Evolutionary conservation across 2,888 invertebrate genomes (phyloP).

Genomic region (Epistrophella euchroma): DNA sequence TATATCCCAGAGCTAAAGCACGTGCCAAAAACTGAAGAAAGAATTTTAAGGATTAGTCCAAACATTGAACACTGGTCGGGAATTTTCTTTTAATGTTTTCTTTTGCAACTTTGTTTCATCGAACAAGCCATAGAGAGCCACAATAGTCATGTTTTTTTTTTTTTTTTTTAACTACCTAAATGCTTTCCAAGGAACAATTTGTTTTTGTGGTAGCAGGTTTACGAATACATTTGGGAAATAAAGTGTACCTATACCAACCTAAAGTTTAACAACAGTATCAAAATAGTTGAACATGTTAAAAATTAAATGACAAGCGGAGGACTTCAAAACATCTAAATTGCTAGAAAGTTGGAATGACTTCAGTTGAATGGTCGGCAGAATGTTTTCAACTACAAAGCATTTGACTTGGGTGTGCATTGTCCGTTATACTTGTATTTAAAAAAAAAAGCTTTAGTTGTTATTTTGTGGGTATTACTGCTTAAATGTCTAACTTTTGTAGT

Average conservation of each 20-base stretch:
- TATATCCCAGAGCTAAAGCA: slow-evolving; percentile 36
- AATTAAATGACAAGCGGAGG: slow-evolving; percentile 10
- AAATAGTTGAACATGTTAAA: slow-evolving; percentile 17
- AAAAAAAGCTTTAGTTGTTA: background rate
- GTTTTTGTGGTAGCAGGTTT: slow-evolving; percentile 7
- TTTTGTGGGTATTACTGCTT: background rate
- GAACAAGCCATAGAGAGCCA: background rate
- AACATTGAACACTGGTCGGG: slow-evolving; percentile 9
- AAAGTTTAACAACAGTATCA: slow-evolving; percentile 16
- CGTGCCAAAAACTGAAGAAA: slow-evolving; percentile 48
- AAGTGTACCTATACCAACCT: background rate
- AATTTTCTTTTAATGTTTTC: slow-evolving; percentile 37
- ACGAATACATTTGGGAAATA: background rate
- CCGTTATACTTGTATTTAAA: background rate
- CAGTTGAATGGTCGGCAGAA: background rate
- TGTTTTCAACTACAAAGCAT: no score
- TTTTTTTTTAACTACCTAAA: background rate
- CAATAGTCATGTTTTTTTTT: background rate
- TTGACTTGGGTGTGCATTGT: background rate
- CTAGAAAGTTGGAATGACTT: background rate
- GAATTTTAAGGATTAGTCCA: slow-evolving; percentile 31
- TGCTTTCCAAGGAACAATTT: slow-evolving; percentile 10
- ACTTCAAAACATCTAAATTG: background rate
- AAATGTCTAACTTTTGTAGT: background rate
- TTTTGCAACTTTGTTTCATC: slow-evolving; percentile 27